Percentiles rank a stretch among this genome's conserved stretches.
These are phyloP conservation scores for Pseudomyrmex dendroicus DNA, from an alignment of 1,140 invertebrate genomes.

Conservation along the genomic window DNA sequence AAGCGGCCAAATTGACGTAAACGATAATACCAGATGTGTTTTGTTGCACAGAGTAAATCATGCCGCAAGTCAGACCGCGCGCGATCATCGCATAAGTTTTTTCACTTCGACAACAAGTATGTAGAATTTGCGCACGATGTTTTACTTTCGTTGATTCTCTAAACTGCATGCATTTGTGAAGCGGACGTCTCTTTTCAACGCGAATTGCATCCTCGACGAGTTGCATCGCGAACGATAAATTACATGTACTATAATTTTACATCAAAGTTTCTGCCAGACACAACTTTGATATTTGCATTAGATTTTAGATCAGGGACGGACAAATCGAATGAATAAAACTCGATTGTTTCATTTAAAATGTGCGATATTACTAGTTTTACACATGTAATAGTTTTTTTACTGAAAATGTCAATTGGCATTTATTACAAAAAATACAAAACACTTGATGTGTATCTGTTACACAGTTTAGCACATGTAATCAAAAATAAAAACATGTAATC, in stretches of 20 bases:
- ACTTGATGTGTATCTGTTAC: no score
- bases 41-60: conserved; percentile 32
- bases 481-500: no score
- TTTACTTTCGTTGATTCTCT: conserved; percentile 13
- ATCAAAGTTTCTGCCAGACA: conserved; percentile 20
- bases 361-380: no score
- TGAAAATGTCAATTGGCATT: no score
- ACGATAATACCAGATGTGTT: background rate
- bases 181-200: background rate
- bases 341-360: no score
- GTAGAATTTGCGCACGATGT: background rate
- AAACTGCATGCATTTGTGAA: conserved; percentile 35
- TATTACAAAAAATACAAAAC: no score
- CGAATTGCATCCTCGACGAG: background rate
- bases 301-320: background rate
- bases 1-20: conserved; percentile 32
- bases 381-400: no score
- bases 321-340: background rate
- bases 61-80: conserved; percentile 43
- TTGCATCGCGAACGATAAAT: conserved; percentile 7
- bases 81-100: conserved; percentile 13
- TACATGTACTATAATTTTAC: conserved; percentile 4
- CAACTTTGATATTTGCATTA: background rate
- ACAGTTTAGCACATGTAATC: no score
- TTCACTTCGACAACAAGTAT: background rate